These are phyloP conservation scores for Podilymbus podiceps DNA, from an alignment of 2,113 vertebrate species.

Conservation along the genomic window DNA sequence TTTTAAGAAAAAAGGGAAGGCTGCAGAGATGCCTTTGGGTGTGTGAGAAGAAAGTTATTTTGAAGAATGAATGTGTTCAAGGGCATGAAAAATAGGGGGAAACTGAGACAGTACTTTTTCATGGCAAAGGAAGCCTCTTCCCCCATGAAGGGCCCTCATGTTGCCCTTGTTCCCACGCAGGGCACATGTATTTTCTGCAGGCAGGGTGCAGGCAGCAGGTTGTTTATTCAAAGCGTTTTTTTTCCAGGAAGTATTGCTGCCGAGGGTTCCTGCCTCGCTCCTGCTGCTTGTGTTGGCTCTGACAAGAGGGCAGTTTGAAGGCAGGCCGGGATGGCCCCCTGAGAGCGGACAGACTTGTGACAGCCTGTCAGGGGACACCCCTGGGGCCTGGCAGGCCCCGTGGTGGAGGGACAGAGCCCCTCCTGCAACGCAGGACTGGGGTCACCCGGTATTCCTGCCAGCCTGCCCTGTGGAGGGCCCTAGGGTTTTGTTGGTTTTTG, in stretches of 20 bases:
- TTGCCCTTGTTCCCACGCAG: not conserved
- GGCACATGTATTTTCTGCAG: not conserved
- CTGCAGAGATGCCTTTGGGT: constrained; percentile 29
- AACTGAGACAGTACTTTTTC: not conserved
- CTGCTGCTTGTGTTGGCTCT: rapidly evolving
- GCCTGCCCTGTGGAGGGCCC: not conserved
- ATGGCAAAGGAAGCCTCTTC: not conserved
- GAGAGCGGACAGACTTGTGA: not conserved
- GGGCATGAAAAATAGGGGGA: constrained; percentile 22
- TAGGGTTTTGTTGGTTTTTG: not conserved
- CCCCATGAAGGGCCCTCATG: not conserved
- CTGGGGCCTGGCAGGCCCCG: not conserved
- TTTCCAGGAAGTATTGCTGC: not conserved
- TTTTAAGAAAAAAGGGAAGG: constrained; percentile 34
- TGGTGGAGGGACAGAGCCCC: not conserved
- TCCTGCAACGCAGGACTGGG: rapidly evolving
- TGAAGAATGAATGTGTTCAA: constrained; percentile 33
- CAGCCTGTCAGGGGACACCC: not conserved
- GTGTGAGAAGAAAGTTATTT: constrained; percentile 48
- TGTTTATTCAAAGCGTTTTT: not conserved
- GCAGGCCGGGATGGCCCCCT: rapidly evolving
- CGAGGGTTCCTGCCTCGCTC: not conserved
- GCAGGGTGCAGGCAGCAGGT: not conserved
- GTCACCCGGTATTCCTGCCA: not conserved
- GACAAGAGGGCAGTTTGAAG: not conserved